phyloP scores from a whole-genome alignment of 2,888 invertebrate species.

The Netelia melanura region DNA sequence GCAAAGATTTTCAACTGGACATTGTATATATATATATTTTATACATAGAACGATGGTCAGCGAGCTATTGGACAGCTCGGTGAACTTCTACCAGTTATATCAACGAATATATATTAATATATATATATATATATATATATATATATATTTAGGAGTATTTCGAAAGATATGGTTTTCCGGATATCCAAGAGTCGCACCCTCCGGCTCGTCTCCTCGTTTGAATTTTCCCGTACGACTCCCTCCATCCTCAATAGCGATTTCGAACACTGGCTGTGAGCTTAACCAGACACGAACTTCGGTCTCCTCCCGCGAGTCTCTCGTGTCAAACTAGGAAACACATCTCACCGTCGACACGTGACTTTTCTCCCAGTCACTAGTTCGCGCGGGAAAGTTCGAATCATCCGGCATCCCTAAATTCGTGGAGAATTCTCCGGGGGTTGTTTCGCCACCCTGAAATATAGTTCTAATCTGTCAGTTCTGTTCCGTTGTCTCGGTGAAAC shows the following conservation, averaged over 20 bases:
- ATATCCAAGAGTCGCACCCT: slow-evolving; percentile 16
- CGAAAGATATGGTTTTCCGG: slow-evolving; percentile 28
- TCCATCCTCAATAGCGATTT: slow-evolving; percentile 31
- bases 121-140: slow-evolving; percentile 21
- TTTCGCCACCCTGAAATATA: slow-evolving; percentile 13
- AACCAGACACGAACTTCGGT: slow-evolving; percentile 54
- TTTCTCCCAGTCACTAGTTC: neutral
- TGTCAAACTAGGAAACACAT: slow-evolving; percentile 2
- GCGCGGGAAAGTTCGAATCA: slow-evolving; percentile 19
- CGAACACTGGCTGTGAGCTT: slow-evolving; percentile 42
- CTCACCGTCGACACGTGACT: neutral
- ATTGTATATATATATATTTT: slow-evolving; percentile 15
- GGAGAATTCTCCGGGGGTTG: neutral
- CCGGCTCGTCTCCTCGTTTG: slow-evolving; percentile 33
- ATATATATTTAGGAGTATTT: neutral
- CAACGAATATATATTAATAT: slow-evolving; percentile 25
- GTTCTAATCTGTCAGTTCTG: neutral
- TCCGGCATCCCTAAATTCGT: neutral
- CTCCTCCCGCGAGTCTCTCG: neutral
- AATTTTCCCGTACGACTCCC: slow-evolving; percentile 43
- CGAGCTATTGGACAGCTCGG: slow-evolving; percentile 51
- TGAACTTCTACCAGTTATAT: slow-evolving; percentile 56
- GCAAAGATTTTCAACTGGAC: slow-evolving; percentile 53
- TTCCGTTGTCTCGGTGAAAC: neutral
- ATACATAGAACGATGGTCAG: neutral